phyloP scores from a whole-genome alignment of 2,888 invertebrate genomes.

The Acanthoscelides obtectus region DNA sequence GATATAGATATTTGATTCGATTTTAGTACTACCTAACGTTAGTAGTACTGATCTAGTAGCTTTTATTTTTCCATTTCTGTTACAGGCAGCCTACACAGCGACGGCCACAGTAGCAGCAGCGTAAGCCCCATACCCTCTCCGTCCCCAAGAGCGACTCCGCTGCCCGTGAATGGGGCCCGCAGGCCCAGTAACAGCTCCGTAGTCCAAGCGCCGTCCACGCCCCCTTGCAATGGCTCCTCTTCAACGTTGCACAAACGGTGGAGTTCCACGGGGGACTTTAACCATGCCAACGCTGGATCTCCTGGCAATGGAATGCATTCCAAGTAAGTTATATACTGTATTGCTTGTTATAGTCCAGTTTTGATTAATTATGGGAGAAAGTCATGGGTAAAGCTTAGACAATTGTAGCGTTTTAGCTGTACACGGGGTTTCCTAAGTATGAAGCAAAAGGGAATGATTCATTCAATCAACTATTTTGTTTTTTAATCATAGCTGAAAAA shows the following conservation, averaged over 20 bases:
- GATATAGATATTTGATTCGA: too few relatives aligned
- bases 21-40: too few relatives aligned
- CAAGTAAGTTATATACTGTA: constrained; percentile 41
- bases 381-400: too few relatives aligned
- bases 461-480: too few relatives aligned
- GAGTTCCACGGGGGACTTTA: constrained; percentile 83
- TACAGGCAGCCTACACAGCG: constrained; percentile 58
- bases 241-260: constrained; percentile 61
- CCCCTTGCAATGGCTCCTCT: constrained; percentile 60
- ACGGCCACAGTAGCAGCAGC: constrained; percentile 77
- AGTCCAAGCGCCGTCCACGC: constrained; percentile 48
- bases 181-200: constrained; percentile 54
- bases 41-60: not conserved
- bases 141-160: constrained; percentile 66
- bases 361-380: too few relatives aligned
- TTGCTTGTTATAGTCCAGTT: too few relatives aligned
- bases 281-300: constrained; percentile 48
- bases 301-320: constrained; percentile 47
- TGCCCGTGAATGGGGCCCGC: constrained; percentile 57
- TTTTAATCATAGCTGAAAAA: too few relatives aligned
- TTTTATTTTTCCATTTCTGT: not conserved
- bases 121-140: constrained; percentile 79
- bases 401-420: too few relatives aligned
- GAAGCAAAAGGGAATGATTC: too few relatives aligned
- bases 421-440: too few relatives aligned